Evolutionary conservation across 1,140 invertebrate genomes (phyloP).

Genomic region (Xylocopa sonorina): DNA sequence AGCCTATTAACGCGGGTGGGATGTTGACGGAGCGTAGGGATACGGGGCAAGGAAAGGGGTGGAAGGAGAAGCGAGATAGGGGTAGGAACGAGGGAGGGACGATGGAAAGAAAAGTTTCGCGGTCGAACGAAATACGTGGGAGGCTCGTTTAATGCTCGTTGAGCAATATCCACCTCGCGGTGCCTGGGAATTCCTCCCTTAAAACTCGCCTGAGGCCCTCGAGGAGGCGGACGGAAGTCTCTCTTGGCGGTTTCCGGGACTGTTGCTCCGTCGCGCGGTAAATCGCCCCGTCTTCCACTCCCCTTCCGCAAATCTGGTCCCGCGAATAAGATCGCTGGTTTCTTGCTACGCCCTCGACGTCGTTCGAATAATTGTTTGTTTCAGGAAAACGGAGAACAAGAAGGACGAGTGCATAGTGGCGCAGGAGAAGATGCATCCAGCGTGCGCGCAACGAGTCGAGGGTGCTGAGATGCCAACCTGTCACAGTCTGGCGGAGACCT

Average conservation of each 20-base stretch:
- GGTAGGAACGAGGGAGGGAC: too few relatives aligned
- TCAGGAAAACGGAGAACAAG: conserved; percentile 90
- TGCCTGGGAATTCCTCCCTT: conserved; percentile 25
- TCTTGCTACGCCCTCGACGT: too few relatives aligned
- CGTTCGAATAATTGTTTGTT: too few relatives aligned
- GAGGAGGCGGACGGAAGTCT: conserved; percentile 9
- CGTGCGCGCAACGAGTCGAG: conserved; percentile 90
- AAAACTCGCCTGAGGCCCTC: conserved; percentile 2
- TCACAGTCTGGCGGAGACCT: conserved; percentile 89
- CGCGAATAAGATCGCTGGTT: conserved; percentile 13
- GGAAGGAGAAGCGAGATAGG: background rate
- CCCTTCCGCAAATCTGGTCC: conserved; percentile 1
- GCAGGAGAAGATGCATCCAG: conserved; percentile 93
- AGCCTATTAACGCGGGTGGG: background rate
- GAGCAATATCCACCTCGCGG: conserved; percentile 56
- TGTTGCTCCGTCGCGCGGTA: conserved; percentile 9
- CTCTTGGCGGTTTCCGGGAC: background rate
- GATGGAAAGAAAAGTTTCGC: background rate
- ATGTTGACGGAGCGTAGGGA: background rate
- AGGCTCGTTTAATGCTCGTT: conserved; percentile 64
- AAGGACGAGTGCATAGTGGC: conserved; percentile 93
- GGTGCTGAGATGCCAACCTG: conserved; percentile 89
- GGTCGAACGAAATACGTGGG: conserved; percentile 62
- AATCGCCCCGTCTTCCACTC: conserved; percentile 32
- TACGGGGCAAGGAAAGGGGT: too few relatives aligned